Conservation (phyloP, 2,113 vertebrate species). For the Gopherus flavomarginatus region DNA sequence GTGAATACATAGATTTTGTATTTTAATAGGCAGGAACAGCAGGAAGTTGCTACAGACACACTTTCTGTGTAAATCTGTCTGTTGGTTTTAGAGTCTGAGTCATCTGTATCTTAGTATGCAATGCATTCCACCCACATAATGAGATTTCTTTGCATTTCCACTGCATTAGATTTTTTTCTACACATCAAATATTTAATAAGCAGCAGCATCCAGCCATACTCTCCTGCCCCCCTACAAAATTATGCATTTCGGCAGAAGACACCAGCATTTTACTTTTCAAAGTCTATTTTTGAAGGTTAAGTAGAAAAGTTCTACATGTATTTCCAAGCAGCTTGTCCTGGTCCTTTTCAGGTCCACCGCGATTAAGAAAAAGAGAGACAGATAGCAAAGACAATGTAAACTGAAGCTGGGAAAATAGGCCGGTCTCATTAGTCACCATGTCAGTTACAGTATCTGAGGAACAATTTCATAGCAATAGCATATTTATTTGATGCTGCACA, state of each 20-base stretch:
- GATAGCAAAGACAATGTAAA: constrained; percentile 63
- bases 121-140: constrained; percentile 55
- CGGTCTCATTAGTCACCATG: constrained; percentile 78
- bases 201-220: constrained; percentile 76
- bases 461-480: constrained; percentile 75
- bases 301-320: constrained; percentile 64
- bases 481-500: constrained; percentile 81
- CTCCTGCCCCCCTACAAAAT: constrained; percentile 66
- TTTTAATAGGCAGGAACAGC: constrained; percentile 55
- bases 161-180: constrained; percentile 69
- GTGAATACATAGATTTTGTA: not conserved
- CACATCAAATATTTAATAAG: constrained; percentile 82
- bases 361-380: constrained; percentile 72
- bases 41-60: constrained; percentile 24
- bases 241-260: constrained; percentile 76
- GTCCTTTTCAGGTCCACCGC: constrained; percentile 57
- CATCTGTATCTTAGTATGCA: constrained; percentile 61
- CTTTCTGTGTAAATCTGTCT: constrained; percentile 31
- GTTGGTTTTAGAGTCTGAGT: constrained; percentile 38
- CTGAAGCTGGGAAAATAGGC: constrained; percentile 75
- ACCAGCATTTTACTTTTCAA: constrained; percentile 71
- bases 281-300: constrained; percentile 73
- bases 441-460: constrained; percentile 78
- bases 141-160: constrained; percentile 68
- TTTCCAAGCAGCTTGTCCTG: constrained; percentile 73